phyloP scores from a whole-genome alignment of 2,797 vertebrate genomes.

The Dicrostonyx torquatus region DNA sequence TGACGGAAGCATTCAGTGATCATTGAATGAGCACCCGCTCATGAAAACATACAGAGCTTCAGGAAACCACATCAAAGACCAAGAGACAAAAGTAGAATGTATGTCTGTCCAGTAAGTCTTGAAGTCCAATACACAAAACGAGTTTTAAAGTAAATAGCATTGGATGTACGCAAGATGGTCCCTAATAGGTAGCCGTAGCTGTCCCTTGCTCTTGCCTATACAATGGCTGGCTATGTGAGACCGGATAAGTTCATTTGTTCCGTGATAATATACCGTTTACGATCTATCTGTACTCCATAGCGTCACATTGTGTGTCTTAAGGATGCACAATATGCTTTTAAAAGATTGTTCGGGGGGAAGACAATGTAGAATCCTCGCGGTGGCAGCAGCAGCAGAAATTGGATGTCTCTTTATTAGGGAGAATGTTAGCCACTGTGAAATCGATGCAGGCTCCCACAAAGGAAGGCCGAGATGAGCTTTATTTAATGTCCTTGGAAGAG shows the following conservation, averaged over 20 bases:
- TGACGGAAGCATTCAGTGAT: background rate
- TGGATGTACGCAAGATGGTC: background rate
- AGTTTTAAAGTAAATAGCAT: background rate
- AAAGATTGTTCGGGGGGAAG: background rate
- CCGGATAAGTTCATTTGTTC: background rate
- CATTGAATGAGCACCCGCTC: background rate
- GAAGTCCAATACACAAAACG: background rate
- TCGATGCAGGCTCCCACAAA: constrained; percentile 62
- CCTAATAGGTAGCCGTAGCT: background rate
- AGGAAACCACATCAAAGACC: background rate
- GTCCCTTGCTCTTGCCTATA: background rate
- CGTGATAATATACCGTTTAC: background rate
- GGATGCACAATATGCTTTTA: background rate
- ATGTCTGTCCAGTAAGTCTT: background rate
- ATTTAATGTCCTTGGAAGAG: constrained; percentile 70
- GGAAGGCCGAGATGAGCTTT: constrained; percentile 60
- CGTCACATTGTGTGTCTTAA: background rate
- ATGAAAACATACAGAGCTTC: too few species aligned
- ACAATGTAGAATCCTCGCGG: background rate
- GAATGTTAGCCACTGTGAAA: constrained; percentile 56
- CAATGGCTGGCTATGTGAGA: background rate
- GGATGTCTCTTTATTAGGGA: constrained; percentile 53
- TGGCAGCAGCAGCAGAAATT: background rate
- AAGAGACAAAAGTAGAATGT: background rate
- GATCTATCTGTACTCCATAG: background rate